Conservation (phyloP, 2,888 invertebrate species). For the Cybosia mesomella region DNA sequence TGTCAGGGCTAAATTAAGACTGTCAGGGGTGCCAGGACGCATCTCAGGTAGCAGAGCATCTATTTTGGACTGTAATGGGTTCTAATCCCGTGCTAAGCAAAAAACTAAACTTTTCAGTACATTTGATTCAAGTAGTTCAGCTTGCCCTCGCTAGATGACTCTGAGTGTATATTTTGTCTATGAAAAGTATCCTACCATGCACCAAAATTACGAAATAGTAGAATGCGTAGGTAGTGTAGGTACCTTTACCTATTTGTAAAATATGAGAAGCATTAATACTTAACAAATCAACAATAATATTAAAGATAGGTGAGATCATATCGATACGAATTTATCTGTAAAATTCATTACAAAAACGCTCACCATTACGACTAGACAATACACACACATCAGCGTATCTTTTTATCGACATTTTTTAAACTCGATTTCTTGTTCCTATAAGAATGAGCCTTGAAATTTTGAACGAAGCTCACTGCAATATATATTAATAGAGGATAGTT, state of each 20-base stretch:
- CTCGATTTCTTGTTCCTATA: not conserved
- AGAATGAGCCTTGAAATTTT: not conserved
- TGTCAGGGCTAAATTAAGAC: not conserved
- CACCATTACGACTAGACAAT: not conserved
- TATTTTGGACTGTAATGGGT: too few species aligned
- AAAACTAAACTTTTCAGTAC: not conserved
- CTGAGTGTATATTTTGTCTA: not conserved
- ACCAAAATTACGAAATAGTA: too few species aligned
- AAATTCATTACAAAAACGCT: not conserved
- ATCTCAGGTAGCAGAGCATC: not conserved
- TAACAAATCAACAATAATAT: not conserved
- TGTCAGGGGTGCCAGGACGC: not conserved
- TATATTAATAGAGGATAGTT: too few species aligned
- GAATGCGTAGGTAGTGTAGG: too few species aligned
- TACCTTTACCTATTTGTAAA: too few species aligned
- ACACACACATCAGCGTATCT: not conserved
- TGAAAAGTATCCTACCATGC: too few species aligned
- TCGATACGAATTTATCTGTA: not conserved
- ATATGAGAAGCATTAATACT: not conserved
- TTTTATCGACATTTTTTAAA: not conserved
- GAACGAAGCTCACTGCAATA: not conserved
- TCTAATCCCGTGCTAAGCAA: not conserved
- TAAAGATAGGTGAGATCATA: not conserved
- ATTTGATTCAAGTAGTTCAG: not conserved
- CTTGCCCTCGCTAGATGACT: not conserved